A percentile compares a stretch with the other conserved stretches of the same genome.
Conservation (phyloP, 1,140 invertebrate species). For the Triops longicaudatus region DNA sequence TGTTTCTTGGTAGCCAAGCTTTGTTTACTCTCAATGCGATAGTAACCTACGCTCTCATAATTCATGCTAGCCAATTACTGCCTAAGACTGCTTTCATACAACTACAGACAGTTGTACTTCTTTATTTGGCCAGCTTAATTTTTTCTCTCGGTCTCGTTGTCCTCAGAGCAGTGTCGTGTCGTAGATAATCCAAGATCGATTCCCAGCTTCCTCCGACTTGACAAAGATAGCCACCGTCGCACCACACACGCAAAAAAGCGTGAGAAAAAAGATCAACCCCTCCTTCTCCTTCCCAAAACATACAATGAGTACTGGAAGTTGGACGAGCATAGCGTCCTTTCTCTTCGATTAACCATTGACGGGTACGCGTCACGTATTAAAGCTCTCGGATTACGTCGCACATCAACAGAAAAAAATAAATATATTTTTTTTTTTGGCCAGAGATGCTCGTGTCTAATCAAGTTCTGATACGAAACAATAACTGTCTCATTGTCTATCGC, state of each 20-base stretch:
- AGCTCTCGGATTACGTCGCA: not conserved
- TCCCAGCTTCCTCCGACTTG: too few relatives aligned
- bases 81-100: too few relatives aligned
- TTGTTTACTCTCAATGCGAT: too few relatives aligned
- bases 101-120: too few relatives aligned
- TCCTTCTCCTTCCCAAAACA: not conserved
- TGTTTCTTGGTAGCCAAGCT: too few relatives aligned
- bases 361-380: not conserved
- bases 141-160: too few relatives aligned
- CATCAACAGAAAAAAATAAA: not conserved
- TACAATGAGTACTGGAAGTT: not conserved
- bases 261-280: not conserved
- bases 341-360: conserved; percentile 3
- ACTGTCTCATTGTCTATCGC: not conserved
- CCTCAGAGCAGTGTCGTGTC: too few relatives aligned
- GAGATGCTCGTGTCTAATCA: not conserved
- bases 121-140: too few relatives aligned
- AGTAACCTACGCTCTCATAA: too few relatives aligned
- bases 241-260: not conserved
- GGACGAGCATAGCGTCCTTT: not conserved
- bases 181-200: too few relatives aligned
- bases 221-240: too few relatives aligned
- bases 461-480: not conserved
- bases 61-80: too few relatives aligned
- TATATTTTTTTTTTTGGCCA: not conserved